Evolutionary conservation across 1,140 invertebrate genomes (phyloP), one percentile per base, ranked within the genome.

Genomic region (Papilio glaucus): DNA sequence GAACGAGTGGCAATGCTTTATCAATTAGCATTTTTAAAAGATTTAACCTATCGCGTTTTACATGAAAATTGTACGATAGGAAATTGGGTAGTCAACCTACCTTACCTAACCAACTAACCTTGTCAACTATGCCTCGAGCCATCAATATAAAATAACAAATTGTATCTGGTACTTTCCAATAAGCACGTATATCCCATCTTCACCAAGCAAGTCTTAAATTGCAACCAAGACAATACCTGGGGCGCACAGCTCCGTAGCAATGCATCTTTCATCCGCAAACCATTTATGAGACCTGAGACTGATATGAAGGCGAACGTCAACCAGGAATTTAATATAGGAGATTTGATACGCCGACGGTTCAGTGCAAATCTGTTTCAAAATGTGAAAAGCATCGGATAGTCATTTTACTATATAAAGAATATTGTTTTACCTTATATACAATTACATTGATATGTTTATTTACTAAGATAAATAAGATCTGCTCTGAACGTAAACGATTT

Each of bases 251-350:
- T 53, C 37, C 15, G n/a, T 6, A 65, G 60, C 29, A 37, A 65
- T 38, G 33, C 29, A 12, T 65, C 62, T 65, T 65, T 38, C 37
- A 1, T 4, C 29, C 62, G 62, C 65, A 61, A 72, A 72, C 70
- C 37, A 13, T 72, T 42, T 74, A 74, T 76, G 74, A 72, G 38
- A 45, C 33, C 69, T 13, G 41, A 71, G 72, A 63, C 62, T 72
- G 68, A 74, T 78, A 74, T 72, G 77, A 76, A 41, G 15, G 62
- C 1, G 9, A 37, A 74, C 61, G 75, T 79, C 77, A 72, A 63
- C 38, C 41, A 73, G 71, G 77, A 79, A 79, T 79, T 77, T 79
- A 79, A 79, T 79, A 79, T 79, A 70, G 53, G 67, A 72, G 62
- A 65, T 75, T 75, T 39, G 70, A 65, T 1, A 65, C 33, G 37